Base-by-base conservation (phyloP, 2,113 vertebrate species). In the Heteronetta atricapilla region DNA sequence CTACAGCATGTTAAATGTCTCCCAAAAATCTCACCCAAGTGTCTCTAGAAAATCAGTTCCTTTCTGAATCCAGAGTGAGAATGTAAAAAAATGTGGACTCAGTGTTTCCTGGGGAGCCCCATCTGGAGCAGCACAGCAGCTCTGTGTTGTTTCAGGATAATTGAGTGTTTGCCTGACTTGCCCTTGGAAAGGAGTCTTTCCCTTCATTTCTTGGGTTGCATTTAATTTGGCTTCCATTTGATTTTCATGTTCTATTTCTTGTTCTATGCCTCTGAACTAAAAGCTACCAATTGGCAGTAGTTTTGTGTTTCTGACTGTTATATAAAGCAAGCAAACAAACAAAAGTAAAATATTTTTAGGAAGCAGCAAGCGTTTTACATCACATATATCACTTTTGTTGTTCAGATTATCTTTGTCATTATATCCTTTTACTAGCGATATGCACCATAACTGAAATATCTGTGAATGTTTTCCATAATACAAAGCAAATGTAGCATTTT, bases 21-120 rank as follows among this genome's bases (percentile, higher is more conserved):
- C 44, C 36, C 44, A 31, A n/a, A 94, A 91, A 13, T 82, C 55
- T 87, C 70, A 64, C 56, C 75, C 58, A 91, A 94, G 62, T 50
- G 7, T 29, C 67, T 86, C 33, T 40, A 91, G 58, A 82, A 93
- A 93, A 76, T 73, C 33, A 50, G 23, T 73, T 80, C 18, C 31
- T 79, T 82, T 93, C 44, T 73, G 21, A 69, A 1, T 77, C 44
- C 82, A 58, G 58, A 91, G 36, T 76, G 67, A 38, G 55, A 79
- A 79, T 76, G 15, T 91, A 62, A 85, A 93, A 90, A 90, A 87
- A 76, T 44, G 33, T 93, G 79, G 7, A 34, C 20, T 86, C 16
- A 11, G 36, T 74, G 33, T 80, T 77, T 95, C 83, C 92, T 89
- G 92, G 72, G 77, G 90, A 95, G 88, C 38, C 56, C 86, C 73